A percentile compares a stretch with the other conserved stretches of the same genome.
Evolutionary conservation across 2,797 vertebrate species (phyloP).

Genomic region (Carduelis carduelis): DNA sequence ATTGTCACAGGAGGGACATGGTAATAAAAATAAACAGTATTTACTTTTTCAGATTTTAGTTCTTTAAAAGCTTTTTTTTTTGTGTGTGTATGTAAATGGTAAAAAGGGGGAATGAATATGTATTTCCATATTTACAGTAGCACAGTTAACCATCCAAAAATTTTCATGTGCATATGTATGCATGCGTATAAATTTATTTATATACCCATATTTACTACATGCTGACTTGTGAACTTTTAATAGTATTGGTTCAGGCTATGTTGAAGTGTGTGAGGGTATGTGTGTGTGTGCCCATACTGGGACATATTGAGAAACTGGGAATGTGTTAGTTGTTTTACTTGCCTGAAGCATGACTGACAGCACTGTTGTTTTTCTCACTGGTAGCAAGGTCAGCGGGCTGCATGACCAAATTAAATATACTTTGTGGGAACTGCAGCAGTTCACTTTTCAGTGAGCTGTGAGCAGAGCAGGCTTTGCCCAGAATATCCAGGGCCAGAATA

Average conservation of each 20-base stretch:
- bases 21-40: slow-evolving; percentile 6
- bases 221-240: slow-evolving; percentile 3
- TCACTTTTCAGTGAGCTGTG: slow-evolving; percentile 7
- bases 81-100: not conserved
- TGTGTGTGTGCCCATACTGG: not conserved
- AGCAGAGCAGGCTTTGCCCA: not conserved
- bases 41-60: slow-evolving; percentile 35
- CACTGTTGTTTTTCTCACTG: slow-evolving; percentile 45
- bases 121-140: slow-evolving; percentile 14
- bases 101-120: not conserved
- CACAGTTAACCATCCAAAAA: not conserved
- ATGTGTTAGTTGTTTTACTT: slow-evolving; percentile 51
- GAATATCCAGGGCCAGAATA: not conserved
- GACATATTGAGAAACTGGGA: slow-evolving; percentile 23
- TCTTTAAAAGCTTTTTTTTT: slow-evolving; percentile 5
- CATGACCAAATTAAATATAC: slow-evolving; percentile 56
- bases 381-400: slow-evolving; percentile 43
- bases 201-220: not conserved
- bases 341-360: slow-evolving; percentile 57
- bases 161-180: not conserved
- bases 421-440: slow-evolving; percentile 23
- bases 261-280: not conserved
- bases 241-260: not conserved
- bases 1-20: slow-evolving; percentile 14
- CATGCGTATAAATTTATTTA: not conserved